These are phyloP conservation scores for Progne subis DNA, from an alignment of 2,113 vertebrate genomes.

Conservation along the genomic window DNA sequence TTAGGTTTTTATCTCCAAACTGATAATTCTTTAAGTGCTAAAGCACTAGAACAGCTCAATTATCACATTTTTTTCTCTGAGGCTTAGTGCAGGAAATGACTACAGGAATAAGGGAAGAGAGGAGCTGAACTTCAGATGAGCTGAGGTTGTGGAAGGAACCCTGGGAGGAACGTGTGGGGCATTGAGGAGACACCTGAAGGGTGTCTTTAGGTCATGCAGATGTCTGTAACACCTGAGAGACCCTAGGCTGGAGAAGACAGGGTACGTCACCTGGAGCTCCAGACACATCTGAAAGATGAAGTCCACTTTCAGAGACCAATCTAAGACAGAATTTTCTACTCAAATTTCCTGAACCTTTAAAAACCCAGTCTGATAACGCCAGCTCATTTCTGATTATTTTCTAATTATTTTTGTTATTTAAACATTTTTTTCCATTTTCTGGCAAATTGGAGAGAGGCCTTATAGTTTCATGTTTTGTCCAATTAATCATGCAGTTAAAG, in stretches of 20 bases:
- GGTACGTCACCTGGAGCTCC: neutral
- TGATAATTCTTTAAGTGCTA: neutral
- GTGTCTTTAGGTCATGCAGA: neutral
- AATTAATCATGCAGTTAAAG: neutral
- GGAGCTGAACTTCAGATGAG: neutral
- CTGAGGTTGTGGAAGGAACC: neutral
- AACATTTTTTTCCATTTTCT: neutral
- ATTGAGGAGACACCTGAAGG: neutral
- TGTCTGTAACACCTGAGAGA: neutral
- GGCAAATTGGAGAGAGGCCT: neutral
- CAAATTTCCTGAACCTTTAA: neutral
- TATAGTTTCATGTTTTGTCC: neutral
- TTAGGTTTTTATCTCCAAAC: neutral
- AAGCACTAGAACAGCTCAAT: neutral
- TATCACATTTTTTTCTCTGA: neutral
- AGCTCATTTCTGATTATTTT: neutral
- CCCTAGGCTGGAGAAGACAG: neutral
- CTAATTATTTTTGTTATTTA: neutral
- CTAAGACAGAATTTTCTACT: neutral
- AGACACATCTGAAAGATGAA: neutral
- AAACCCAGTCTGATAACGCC: neutral
- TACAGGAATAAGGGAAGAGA: neutral
- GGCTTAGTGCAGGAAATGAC: neutral
- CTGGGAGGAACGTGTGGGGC: neutral
- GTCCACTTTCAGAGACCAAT: neutral